Conservation (phyloP, 1,140 invertebrate species). For the Solenopsis fugax region DNA sequence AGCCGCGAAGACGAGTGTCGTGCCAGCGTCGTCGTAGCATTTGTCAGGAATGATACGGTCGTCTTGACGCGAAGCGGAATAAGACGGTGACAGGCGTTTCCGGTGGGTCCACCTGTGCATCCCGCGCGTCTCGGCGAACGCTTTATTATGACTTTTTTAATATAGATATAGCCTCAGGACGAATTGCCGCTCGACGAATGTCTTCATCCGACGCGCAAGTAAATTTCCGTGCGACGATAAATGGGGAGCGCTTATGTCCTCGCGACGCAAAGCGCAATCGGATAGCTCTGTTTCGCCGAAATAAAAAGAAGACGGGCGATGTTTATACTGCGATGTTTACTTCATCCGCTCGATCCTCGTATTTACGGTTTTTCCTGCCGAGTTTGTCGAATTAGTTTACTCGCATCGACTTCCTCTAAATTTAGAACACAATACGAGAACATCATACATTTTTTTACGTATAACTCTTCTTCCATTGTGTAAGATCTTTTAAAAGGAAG, state of each 20-base stretch:
- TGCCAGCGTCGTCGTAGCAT: conserved; percentile 20
- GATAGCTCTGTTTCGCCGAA: not conserved
- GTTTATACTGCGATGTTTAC: not conserved
- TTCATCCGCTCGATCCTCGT: not conserved
- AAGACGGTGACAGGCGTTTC: conserved; percentile 53
- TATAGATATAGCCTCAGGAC: not conserved
- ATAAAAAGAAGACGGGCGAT: not conserved
- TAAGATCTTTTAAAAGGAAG: not conserved
- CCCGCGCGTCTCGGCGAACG: not conserved
- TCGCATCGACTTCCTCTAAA: not conserved
- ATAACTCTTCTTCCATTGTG: not conserved
- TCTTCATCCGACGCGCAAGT: conserved; percentile 14
- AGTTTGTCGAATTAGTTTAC: not conserved
- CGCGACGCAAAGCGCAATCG: not conserved
- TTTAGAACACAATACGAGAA: too few species aligned
- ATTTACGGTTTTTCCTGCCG: not conserved
- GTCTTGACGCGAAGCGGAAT: conserved; percentile 16
- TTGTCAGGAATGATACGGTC: conserved; percentile 40
- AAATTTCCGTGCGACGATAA: conserved; percentile 18
- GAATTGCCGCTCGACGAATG: conserved; percentile 12
- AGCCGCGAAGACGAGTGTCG: not conserved
- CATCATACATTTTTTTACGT: not conserved
- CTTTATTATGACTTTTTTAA: conserved; percentile 48
- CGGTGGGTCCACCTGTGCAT: conserved; percentile 28
- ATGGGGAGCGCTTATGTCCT: not conserved